These are phyloP conservation scores for Macroglossus sobrinus DNA, from an alignment of 2,113 vertebrate genomes.

Conservation along the genomic window DNA sequence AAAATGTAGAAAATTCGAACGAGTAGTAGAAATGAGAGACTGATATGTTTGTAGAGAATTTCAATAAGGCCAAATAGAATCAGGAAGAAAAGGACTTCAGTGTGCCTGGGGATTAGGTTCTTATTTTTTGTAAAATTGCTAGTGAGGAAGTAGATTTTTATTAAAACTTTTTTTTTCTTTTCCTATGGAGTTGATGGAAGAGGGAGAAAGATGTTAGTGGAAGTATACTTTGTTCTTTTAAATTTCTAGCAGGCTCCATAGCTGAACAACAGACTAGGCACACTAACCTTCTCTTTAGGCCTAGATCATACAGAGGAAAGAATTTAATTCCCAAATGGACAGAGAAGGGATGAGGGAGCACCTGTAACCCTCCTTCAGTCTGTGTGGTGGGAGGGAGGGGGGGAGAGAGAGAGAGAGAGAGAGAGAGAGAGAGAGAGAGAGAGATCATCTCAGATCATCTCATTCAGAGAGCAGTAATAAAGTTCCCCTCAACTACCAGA, in stretches of 20 bases:
- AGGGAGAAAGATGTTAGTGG: not conserved
- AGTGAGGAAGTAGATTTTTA: not conserved
- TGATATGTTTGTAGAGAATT: not conserved
- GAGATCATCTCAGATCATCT: not conserved
- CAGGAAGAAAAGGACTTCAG: not conserved
- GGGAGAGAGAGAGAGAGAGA: not conserved
- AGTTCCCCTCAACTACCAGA: not conserved
- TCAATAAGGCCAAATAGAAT: not conserved
- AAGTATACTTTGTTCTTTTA: not conserved
- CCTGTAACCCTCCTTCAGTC: not conserved
- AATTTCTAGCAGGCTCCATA: not conserved
- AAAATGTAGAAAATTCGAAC: not conserved
- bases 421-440: not conserved
- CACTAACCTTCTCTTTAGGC: not conserved
- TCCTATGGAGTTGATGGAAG: not conserved
- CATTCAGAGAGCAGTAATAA: not conserved
- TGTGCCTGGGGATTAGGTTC: not conserved
- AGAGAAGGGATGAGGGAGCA: not conserved
- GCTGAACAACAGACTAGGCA: not conserved
- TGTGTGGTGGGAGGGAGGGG: not conserved
- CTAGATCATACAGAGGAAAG: not conserved
- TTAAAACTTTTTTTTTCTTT: not conserved
- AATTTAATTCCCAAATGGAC: not conserved
- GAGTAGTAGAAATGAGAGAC: not conserved
- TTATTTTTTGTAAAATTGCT: not conserved